A percentile compares a stretch with the other conserved stretches of the same genome.
Conservation (phyloP, 2,888 invertebrate species). For the Drosophila longiperda region DNA sequence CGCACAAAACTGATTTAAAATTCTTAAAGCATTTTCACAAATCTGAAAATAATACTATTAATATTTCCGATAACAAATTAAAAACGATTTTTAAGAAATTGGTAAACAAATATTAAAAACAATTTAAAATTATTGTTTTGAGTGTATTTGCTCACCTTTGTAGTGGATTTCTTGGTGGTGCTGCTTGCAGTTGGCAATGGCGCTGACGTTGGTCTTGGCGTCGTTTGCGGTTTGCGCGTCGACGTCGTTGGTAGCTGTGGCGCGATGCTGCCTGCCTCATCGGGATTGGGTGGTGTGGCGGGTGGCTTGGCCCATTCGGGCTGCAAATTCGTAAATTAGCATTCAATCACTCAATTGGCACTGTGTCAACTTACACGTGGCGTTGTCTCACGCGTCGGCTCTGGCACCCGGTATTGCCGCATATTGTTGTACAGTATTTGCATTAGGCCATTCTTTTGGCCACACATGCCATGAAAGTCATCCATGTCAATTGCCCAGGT, state of each 20-base stretch:
- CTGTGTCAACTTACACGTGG: slow-evolving; percentile 87
- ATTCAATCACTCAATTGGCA: slow-evolving; percentile 47
- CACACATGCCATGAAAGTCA: slow-evolving; percentile 93
- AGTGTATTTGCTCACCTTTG: slow-evolving; percentile 56
- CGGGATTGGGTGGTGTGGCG: slow-evolving; percentile 87
- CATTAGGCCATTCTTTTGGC: slow-evolving; percentile 90
- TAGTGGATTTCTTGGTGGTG: slow-evolving; percentile 64
- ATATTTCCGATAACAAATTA: not conserved
- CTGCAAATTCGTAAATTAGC: slow-evolving; percentile 84
- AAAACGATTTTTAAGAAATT: not conserved
- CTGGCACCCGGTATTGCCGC: slow-evolving; percentile 89
- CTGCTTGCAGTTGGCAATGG: slow-evolving; percentile 58
- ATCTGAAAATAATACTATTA: not conserved
- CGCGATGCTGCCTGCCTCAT: slow-evolving; percentile 83
- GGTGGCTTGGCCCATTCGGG: slow-evolving; percentile 94
- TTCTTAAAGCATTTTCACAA: not conserved
- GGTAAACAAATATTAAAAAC: not conserved
- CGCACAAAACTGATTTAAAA: not conserved
- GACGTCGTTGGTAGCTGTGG: slow-evolving; percentile 66
- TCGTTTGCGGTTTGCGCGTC: slow-evolving; percentile 77
- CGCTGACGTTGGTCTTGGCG: slow-evolving; percentile 73
- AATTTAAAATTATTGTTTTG: not conserved
- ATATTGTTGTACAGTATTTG: slow-evolving; percentile 90
- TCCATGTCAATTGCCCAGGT: slow-evolving; percentile 96
- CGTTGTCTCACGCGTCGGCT: slow-evolving; percentile 88